These are phyloP conservation scores for Cryptotis parvus DNA, from an alignment of 2,113 vertebrate genomes.

Conservation along the genomic window DNA sequence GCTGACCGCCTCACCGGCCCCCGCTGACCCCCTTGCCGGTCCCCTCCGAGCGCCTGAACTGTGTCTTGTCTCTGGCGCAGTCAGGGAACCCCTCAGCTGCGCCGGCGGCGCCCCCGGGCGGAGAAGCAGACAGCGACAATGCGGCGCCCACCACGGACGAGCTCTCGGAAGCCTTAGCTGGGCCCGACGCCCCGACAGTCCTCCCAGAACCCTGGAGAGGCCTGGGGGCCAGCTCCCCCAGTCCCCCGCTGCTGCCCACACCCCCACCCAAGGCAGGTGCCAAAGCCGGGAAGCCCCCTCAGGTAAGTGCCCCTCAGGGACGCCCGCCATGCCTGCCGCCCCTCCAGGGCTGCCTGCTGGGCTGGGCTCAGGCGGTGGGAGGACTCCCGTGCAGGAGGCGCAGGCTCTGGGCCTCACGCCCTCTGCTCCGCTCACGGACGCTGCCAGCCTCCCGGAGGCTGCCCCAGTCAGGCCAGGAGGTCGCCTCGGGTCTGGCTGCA, in stretches of 20 bases:
- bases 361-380: too few relatives aligned
- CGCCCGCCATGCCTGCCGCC: too few relatives aligned
- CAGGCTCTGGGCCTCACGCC: too few relatives aligned
- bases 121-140: slow-evolving; percentile 76
- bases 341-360: too few relatives aligned
- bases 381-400: too few relatives aligned
- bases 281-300: slow-evolving; percentile 85
- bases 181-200: slow-evolving; percentile 84
- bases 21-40: too few relatives aligned
- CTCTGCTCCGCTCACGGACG: too few relatives aligned
- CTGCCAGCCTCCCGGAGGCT: too few relatives aligned
- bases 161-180: slow-evolving; percentile 88
- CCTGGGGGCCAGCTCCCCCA: slow-evolving; percentile 86
- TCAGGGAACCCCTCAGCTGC: slow-evolving; percentile 75
- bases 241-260: slow-evolving; percentile 86
- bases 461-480: too few relatives aligned
- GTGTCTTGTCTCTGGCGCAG: slow-evolving; percentile 80
- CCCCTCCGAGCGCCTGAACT: background rate
- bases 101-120: slow-evolving; percentile 79
- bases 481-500: too few relatives aligned
- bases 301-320: slow-evolving; percentile 87
- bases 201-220: slow-evolving; percentile 84
- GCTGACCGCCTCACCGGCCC: too few relatives aligned
- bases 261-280: slow-evolving; percentile 86
- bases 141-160: slow-evolving; percentile 79